Evolutionary conservation across 2,888 invertebrate species (phyloP).

Genomic region (Amphipoea lucens): DNA sequence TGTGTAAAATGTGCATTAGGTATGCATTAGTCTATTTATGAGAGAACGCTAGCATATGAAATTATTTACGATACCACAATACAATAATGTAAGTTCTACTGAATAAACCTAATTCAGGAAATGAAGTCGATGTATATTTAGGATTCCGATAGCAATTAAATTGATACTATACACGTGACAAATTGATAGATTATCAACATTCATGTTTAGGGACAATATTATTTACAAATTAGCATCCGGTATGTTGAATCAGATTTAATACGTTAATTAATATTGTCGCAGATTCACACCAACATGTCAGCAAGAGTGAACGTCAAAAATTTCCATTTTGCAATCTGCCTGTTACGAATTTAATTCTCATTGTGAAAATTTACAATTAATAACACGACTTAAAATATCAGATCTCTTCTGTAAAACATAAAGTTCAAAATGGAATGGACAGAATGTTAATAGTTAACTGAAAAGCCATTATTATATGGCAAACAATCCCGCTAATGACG

Average conservation of each 20-base stretch:
- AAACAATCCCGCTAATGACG: conserved; percentile 80
- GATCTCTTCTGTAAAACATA: conserved; percentile 44
- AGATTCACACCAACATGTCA: conserved; percentile 59
- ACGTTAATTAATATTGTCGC: conserved; percentile 48
- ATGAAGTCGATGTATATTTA: background rate
- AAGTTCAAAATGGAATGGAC: conserved; percentile 51
- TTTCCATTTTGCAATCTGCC: conserved; percentile 68
- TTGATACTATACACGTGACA: conserved; percentile 6
- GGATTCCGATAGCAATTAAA: conserved; percentile 6
- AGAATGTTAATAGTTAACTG: conserved; percentile 71
- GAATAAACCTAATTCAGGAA: background rate
- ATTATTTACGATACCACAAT: background rate
- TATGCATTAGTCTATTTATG: background rate
- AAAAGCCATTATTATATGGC: conserved; percentile 79
- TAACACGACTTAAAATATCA: conserved; percentile 37
- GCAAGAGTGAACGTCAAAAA: conserved; percentile 65
- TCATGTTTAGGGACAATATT: conserved; percentile 36
- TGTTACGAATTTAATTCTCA: conserved; percentile 70
- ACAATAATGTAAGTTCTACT: background rate
- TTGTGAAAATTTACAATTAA: conserved; percentile 69
- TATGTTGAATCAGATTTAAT: conserved; percentile 30
- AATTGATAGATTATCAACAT: conserved; percentile 33
- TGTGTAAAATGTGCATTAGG: background rate
- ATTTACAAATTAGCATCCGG: conserved; percentile 22
- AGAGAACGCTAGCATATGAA: background rate